Base-by-base conservation (phyloP, 2,113 vertebrate genomes). In the Siniperca chuatsi region DNA sequence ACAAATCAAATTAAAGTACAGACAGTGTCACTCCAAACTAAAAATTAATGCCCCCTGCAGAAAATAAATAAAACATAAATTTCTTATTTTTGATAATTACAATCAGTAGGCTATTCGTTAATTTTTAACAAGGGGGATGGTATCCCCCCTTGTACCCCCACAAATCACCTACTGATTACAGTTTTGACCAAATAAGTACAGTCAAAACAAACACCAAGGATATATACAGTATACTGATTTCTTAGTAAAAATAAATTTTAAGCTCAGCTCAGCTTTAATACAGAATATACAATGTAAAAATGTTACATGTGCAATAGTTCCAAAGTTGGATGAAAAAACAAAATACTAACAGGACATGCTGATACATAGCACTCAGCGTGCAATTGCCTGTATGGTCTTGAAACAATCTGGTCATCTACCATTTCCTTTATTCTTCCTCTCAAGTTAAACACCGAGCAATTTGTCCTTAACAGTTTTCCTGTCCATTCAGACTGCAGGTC, bases 401-500 rank as follows among this genome's bases (percentile, higher is more conserved):
- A 84, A 80, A 88, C 86, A 80, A 74, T 80, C 81, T 90, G 87
- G 35, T 74, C 84, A 64, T 55, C 62, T 42, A 50, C 61, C 18
- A 12, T 82, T 88, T 79, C 62, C 79, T 88, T 92, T 92, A 66
- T 89, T 85, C 65, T 62, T 75, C 84, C 82, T 82, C 75, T 87
- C 79, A 81, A 80, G 85, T 87, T 90, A 73, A 91, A 91, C 25
- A 40, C 68, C 4, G 62, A 84, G 83, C 90, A 93, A 82, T 90
- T 92, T 84, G 84, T 83, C 70, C 67, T 90, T 68, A 83, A 88
- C 83, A 79, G 80, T 82, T 90, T 92, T 90, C 88, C 86, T 92
- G 87, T 90, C 78, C 69, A 83, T 90, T 92, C 81, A 92, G 25
- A 40, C 62, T 54, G 67, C 25, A 54, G 35, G 64, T 79, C 79